These are phyloP conservation scores for Magallana angulata DNA, from an alignment of 1,140 invertebrate genomes.

Conservation along the genomic window DNA sequence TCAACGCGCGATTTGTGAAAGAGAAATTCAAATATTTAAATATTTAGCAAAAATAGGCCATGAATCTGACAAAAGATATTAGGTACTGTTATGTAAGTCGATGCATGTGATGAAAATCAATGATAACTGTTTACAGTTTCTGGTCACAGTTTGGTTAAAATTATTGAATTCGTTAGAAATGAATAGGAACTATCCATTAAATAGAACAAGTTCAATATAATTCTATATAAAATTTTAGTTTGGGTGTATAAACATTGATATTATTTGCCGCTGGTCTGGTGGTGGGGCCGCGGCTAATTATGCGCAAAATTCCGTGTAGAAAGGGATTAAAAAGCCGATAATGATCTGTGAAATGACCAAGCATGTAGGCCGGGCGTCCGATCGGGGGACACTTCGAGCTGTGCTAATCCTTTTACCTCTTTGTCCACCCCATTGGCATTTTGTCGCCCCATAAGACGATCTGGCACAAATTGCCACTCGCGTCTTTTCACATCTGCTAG, in stretches of 20 bases:
- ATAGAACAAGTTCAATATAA: background rate
- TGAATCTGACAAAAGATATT: no score
- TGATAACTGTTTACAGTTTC: no score
- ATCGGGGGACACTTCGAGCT: background rate
- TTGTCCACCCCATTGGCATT: slow-evolving; percentile 13
- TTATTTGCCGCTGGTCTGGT: background rate
- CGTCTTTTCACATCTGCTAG: slow-evolving; percentile 17
- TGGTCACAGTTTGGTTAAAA: no score
- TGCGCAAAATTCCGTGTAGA: background rate
- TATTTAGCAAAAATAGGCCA: no score
- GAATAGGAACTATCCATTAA: no score
- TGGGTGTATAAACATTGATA: background rate
- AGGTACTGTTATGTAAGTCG: no score
- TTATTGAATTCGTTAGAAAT: no score
- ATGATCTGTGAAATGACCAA: slow-evolving; percentile 21
- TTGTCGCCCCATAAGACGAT: slow-evolving; percentile 8
- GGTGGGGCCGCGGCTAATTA: background rate
- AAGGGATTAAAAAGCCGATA: background rate
- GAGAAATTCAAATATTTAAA: no score
- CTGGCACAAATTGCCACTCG: background rate
- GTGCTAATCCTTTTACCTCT: slow-evolving; percentile 10
- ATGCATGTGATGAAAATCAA: no score
- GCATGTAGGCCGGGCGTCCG: background rate
- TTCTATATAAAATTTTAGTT: background rate
- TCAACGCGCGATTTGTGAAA: no score